Evolutionary conservation across 2,888 invertebrate genomes (phyloP).

Genomic region (Eledona agricola): DNA sequence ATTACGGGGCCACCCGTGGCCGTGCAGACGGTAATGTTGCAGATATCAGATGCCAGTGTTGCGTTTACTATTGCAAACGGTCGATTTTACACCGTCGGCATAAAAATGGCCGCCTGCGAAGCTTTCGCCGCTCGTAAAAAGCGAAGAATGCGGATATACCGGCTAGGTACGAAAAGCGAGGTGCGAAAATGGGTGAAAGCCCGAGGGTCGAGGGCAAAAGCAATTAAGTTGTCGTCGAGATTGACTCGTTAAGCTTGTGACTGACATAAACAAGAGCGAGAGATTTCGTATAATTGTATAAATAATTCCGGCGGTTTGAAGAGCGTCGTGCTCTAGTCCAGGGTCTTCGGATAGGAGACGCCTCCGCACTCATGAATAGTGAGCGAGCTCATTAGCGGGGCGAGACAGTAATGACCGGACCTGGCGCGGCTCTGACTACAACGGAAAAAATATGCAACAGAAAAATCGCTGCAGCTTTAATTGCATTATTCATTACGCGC

Average conservation of each 20-base stretch:
- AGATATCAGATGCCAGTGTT: conserved; percentile 13
- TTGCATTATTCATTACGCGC: no score
- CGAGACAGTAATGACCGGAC: conserved; percentile 53
- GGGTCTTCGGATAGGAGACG: conserved; percentile 35
- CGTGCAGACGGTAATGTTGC: conserved; percentile 16
- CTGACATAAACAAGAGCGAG: conserved; percentile 28
- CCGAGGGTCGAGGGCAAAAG: conserved; percentile 1
- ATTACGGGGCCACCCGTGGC: conserved; percentile 29
- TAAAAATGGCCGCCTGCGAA: conserved; percentile 11
- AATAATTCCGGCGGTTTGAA: conserved; percentile 20
- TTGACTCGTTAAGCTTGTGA: conserved; percentile 27
- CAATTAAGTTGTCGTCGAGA: conserved; percentile 27
- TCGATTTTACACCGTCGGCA: conserved; percentile 20
- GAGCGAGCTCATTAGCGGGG: conserved; percentile 57
- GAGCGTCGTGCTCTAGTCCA: conserved; percentile 15
- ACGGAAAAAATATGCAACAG: background rate
- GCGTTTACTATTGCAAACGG: conserved; percentile 18
- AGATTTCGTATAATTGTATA: conserved; percentile 27
- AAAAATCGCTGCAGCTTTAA: no score
- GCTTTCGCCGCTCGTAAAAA: conserved; percentile 5
- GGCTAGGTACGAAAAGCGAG: background rate
- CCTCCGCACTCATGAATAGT: conserved; percentile 59
- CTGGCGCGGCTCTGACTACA: conserved; percentile 38
- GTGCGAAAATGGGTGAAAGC: conserved; percentile 2
- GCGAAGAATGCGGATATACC: conserved; percentile 1